Base-by-base conservation (phyloP, 1,140 invertebrate genomes). In the Lepidurus packardi region DNA sequence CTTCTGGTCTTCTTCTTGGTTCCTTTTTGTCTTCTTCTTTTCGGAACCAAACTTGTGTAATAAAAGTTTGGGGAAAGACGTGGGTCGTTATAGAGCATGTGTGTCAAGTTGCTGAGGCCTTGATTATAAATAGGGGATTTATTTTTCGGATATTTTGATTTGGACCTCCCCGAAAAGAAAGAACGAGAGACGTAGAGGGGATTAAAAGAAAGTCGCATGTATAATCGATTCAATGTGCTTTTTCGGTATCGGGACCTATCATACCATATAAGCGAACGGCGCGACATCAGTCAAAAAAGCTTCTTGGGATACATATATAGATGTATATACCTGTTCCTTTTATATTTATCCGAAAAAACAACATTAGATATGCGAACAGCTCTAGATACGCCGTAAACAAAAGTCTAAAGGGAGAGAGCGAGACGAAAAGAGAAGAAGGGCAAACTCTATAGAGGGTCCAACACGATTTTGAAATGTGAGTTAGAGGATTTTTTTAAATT, bases 221-320 rank as follows among this genome's bases (percentile, higher is more conserved):
- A 65, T 65, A 65, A 65, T 65, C 53, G 53, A 65, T 65, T 2
- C 1, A 13, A 65, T 65, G 6, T 16, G 34, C 34, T 7, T 65
- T 13, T 13, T 65, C 53, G 21, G 53, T 21, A n/a, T 65, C 53
- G 16, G 53, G 53, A 7, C 6, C 21, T 9, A 13, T 65, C 53
- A 65, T 65, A 13, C 53, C 53, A 65, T 65, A 65, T 16, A 65
- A 65, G 53, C 53, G 53, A 65, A 65, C 53, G 53, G 53, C 53
- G 53, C 21, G 53, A 65, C 53, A 65, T 9, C 53, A 13, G 53
- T 65, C 9, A 21, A 16, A 65, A 65, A 65, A 16, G 16, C 21
- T 65, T 47, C 21, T 65, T 34, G 34, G 3, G 34, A 34, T 34
- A 34, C 34, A 4, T 34, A 34, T 34, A 34, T 65, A 65, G 53